Base-by-base conservation (phyloP, 92 coral and sea anemone genomes). In the Zoanthus sociatus region DNA sequence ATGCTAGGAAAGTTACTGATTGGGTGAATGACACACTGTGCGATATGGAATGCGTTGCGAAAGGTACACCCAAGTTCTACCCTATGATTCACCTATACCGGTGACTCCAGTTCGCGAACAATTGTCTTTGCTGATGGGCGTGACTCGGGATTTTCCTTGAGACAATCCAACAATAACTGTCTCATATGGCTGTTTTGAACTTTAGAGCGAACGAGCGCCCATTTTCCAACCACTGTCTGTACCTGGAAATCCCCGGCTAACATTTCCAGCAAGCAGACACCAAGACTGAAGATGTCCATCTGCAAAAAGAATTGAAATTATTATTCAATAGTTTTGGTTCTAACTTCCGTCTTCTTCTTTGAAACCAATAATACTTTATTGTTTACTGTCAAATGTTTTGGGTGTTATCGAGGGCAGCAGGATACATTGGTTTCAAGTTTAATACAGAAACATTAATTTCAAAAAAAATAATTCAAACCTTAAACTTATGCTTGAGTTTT, bases 211-310 rank as follows among this genome's bases (percentile, higher is more conserved):
- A 66, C 85, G 42, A 81, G 63, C 11, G 58, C 74, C 85, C 85
- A 63, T 26, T 68, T 81, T 7, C 85, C 73, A 47, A 64, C 75
- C 16, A 81, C 60, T 0, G 85, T 63, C 37, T 81, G 75, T 9
- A n/a, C 61, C 45, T 81, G 85, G 18, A 81, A 81, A 51, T 61
- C 74, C 17, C 85, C 85, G 13, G 85, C 85, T 37, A 37, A 18
- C 85, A 81, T 64, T 32, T 81, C 85, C 63, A 81, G 9, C 21
- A 81, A 63, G 18, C 85, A 81, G 44, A 81, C 74, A 47, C 85
- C 85, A 13, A 81, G 74, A 47, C 85, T 81, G 60, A 81, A 81
- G 46, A 81, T 81, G 42, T 81, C 85, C 85, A 81, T 81, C 85
- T 81, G 85, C 3, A 81, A 81, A 50, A 50, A 50, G 4, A 50